A percentile compares a stretch with the other conserved stretches of the same genome.
phyloP scores from a whole-genome alignment of 64 coral and sea anemone species.

The Stylophora pistillata region DNA sequence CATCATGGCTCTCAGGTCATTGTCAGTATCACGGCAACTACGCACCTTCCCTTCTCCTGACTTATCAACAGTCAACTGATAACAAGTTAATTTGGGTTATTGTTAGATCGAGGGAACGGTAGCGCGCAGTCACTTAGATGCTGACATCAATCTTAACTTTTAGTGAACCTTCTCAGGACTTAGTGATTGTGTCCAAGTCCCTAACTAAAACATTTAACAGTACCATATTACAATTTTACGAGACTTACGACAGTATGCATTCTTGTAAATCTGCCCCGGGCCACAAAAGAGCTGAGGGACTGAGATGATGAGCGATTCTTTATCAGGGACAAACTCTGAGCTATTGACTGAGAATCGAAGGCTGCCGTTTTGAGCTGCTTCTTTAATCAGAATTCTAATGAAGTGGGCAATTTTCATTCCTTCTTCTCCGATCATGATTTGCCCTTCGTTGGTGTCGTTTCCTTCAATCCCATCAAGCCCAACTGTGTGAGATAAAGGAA shows the following conservation, averaged over 20 bases:
- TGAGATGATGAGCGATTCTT: slow-evolving; percentile 13
- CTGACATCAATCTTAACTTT: too few species aligned
- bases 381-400: slow-evolving; percentile 13
- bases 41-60: too few species aligned
- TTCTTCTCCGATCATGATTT: not conserved
- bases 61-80: too few species aligned
- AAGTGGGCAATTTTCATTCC: slow-evolving; percentile 4
- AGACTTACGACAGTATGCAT: slow-evolving; percentile 37
- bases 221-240: not conserved
- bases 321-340: not conserved
- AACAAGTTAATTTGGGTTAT: too few species aligned
- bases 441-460: not conserved
- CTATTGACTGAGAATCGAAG: slow-evolving; percentile 40
- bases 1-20: too few species aligned
- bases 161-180: too few species aligned
- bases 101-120: too few species aligned
- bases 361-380: slow-evolving; percentile 31
- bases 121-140: too few species aligned
- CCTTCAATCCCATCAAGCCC: not conserved
- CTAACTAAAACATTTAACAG: not conserved
- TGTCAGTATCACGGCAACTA: too few species aligned
- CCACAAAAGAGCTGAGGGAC: not conserved
- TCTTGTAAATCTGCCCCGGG: slow-evolving; percentile 33
- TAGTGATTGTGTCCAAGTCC: too few species aligned
- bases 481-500: not conserved